Conservation (phyloP, 1,140 invertebrate genomes). For the Saxidomus purpurata region DNA sequence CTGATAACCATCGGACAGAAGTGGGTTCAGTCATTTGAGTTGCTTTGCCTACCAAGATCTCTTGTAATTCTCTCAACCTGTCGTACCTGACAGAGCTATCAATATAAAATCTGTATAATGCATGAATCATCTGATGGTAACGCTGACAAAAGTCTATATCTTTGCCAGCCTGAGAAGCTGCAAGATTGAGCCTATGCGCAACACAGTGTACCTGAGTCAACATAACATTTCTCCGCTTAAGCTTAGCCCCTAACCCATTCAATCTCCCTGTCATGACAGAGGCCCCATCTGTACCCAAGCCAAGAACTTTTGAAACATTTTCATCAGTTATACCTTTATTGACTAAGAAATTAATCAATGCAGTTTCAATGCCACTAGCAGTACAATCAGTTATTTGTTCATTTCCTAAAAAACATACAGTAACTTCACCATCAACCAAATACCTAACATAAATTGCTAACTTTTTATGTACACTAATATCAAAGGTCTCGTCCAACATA, state of each 20-base stretch:
- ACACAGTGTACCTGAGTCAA: constrained; percentile 21
- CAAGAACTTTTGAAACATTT: neutral
- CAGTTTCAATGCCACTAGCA: neutral
- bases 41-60: neutral
- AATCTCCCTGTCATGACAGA: neutral
- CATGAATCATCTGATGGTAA: neutral
- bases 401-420: neutral
- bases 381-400: neutral
- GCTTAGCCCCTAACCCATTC: constrained; percentile 8
- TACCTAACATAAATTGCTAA: neutral
- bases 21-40: neutral
- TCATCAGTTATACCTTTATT: neutral
- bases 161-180: constrained; percentile 30
- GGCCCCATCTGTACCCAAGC: neutral
- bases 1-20: neutral
- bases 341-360: neutral
- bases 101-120: constrained; percentile 22
- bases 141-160: neutral
- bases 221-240: neutral
- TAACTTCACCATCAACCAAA: neutral
- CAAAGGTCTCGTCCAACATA: neutral
- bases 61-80: constrained; percentile 21
- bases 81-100: constrained; percentile 35
- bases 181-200: constrained; percentile 15
- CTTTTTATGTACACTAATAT: neutral